Evolutionary conservation across 2,113 vertebrate species (phyloP).

Genomic region (Oceanites oceanicus): DNA sequence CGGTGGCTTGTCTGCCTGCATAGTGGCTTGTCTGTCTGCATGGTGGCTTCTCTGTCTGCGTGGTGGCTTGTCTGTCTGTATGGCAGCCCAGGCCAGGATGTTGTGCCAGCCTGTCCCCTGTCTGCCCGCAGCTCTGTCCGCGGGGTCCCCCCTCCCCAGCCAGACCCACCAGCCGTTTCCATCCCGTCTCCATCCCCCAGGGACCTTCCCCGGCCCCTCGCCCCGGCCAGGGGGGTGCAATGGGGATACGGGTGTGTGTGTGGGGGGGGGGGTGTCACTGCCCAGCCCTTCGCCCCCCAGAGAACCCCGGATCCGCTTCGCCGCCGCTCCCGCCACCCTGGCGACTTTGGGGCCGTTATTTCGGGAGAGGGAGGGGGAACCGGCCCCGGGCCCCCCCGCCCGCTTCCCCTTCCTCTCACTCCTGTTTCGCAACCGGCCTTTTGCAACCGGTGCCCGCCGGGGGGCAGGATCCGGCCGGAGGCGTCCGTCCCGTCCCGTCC

Average conservation of each 20-base stretch:
- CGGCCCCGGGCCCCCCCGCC: neutral
- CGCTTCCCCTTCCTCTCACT: neutral
- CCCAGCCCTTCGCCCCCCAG: neutral
- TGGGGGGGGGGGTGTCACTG: no score
- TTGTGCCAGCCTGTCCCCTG: neutral
- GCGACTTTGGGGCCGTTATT: no score
- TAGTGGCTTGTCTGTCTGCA: neutral
- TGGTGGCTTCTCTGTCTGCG: no score
- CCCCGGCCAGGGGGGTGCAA: neutral
- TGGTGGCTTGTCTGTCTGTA: no score
- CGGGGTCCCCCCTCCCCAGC: neutral
- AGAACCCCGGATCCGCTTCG: neutral
- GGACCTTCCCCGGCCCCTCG: neutral
- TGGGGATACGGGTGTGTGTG: neutral
- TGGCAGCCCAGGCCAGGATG: neutral
- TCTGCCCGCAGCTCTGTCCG: neutral
- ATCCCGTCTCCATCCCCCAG: neutral
- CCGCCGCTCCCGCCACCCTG: neutral
- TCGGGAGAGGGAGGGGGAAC: neutral
- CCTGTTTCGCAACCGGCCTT: neutral
- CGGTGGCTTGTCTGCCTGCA: accelerated
- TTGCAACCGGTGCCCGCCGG: neutral
- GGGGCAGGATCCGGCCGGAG: neutral
- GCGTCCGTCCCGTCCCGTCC: neutral
- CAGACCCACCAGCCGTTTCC: neutral